Base-by-base conservation (phyloP, 2,113 vertebrate genomes). In the Phalacrocorax brasilianus region DNA sequence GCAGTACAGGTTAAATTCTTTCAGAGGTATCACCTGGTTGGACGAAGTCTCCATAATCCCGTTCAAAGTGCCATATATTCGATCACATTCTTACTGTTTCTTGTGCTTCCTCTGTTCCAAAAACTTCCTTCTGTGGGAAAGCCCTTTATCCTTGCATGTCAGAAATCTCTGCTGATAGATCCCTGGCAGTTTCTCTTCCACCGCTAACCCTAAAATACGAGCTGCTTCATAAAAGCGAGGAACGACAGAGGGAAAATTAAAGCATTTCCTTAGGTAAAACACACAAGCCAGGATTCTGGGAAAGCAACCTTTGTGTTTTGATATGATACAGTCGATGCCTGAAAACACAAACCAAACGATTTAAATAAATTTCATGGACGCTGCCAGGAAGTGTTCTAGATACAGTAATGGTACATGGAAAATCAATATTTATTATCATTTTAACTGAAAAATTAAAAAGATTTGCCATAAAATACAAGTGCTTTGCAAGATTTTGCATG, bases 381-480 rank as follows among this genome's bases (percentile, higher is more conserved):
- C 71, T 97, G 89, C 89, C 93, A 93, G 94, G 87, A 97, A 97
- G 47, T 63, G 24, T 84, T 92, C 82, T 84, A 89, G 76, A 78
- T 94, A 91, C 85, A 68, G 72, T 87, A 95, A 92, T 42, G n/a
- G 77, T 89, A 71, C 85, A 88, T 67, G 32, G 59, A 95, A 95
- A 95, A 96, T 96, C 94, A 95, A 96, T 92, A 85, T 91, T 93
- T 94, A 95, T 96, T 92, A 95, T 85, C 14, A 94, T 89, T 86
- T 95, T 91, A 95, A 95, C 92, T 92, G 92, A 97, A 96, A 96
- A 97, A 96, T 95, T 92, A 94, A 96, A 93, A 96, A 97, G 89
- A 94, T 93, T 95, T 96, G 91, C 91, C 62, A 93, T 96, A 95
- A 97, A 96, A 96, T 75, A 67, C 83, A 95, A 97, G 40, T 15